Conservation (phyloP, 2,113 vertebrate genomes). For the Eleginops maclovinus region DNA sequence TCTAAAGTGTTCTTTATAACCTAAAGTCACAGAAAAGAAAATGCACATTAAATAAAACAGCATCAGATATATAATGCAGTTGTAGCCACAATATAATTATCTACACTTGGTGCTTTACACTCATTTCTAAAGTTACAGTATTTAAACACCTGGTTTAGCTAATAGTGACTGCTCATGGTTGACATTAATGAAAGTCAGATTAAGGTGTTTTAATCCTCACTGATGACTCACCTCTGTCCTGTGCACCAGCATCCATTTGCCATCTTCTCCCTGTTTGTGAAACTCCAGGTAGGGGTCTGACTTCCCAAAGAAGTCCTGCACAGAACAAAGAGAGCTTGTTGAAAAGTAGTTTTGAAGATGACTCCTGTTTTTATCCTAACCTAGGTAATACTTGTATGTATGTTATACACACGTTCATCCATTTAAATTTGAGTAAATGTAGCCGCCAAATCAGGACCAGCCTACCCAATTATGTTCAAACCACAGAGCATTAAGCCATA, state of each 20-base stretch:
- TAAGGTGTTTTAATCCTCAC: not conserved
- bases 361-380: not conserved
- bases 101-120: not conserved
- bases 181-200: constrained; percentile 26
- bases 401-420: no score
- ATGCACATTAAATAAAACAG: not conserved
- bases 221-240: constrained; percentile 91
- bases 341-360: not conserved
- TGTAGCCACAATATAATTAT: constrained; percentile 6
- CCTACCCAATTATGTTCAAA: no score
- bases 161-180: constrained; percentile 22
- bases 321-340: constrained; percentile 13
- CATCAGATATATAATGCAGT: constrained; percentile 3
- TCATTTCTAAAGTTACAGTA: not conserved
- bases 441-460: no score
- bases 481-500: no score
- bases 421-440: no score
- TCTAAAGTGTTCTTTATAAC: constrained; percentile 98
- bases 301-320: constrained; percentile 97
- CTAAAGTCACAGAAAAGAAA: constrained; percentile 77
- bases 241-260: constrained; percentile 99
- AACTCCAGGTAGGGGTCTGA: constrained; percentile 98
- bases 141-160: constrained; percentile 15
- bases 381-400: not conserved
- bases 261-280: constrained; percentile 93